Conservation (phyloP, 2,797 vertebrate species). For the Odontamblyopus lacepedii region DNA sequence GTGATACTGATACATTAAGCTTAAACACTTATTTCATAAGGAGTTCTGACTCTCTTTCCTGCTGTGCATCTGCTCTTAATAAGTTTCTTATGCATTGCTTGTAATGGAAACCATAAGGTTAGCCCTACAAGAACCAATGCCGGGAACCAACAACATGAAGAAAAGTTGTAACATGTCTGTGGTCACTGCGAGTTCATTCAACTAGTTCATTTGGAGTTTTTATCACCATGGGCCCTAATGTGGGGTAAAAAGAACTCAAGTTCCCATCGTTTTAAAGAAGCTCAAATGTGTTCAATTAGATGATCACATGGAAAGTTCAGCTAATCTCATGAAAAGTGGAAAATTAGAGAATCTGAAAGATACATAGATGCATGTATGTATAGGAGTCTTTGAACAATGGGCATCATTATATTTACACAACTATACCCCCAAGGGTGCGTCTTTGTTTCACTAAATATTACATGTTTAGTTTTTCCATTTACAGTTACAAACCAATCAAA, state of each 20-base stretch:
- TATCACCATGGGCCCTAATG: not conserved
- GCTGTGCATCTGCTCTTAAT: conserved; percentile 16
- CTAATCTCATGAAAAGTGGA: conserved; percentile 4
- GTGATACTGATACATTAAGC: not conserved
- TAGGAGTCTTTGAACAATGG: no score
- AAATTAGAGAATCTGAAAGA: conserved; percentile 16
- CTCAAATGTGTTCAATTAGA: conserved; percentile 10
- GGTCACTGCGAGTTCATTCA: conserved; percentile 23
- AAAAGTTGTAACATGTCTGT: conserved; percentile 20
- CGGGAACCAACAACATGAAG: conserved; percentile 16
- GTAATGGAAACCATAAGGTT: conserved; percentile 25
- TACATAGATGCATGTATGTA: no score
- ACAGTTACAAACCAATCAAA: not conserved
- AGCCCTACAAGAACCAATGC: not conserved
- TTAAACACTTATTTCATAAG: not conserved
- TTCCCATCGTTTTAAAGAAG: conserved; percentile 13
- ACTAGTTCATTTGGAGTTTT: conserved; percentile 17
- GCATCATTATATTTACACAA: no score
- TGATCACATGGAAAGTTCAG: conserved; percentile 31
- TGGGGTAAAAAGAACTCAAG: conserved; percentile 1
- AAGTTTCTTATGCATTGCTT: conserved; percentile 24
- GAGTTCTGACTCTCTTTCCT: conserved; percentile 8
- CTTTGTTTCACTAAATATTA: not conserved
- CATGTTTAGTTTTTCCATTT: not conserved
- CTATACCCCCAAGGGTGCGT: not conserved